A percentile compares a stretch with the other conserved stretches of the same genome.
Evolutionary conservation across 2,888 invertebrate genomes (phyloP).

Genomic region (Hydraecia micacea): DNA sequence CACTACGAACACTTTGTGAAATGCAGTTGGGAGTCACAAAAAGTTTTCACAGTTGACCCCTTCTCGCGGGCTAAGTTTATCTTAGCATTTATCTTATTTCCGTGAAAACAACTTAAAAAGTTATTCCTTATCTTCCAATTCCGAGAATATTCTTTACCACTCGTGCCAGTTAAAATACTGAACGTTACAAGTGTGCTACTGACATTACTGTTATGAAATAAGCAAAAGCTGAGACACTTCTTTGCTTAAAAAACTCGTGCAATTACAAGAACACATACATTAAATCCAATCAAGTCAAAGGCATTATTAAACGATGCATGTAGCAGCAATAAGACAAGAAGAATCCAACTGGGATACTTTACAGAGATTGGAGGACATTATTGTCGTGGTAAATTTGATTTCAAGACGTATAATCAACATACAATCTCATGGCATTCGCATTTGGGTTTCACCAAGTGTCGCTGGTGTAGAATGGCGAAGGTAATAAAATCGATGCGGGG

Average conservation of each 20-base stretch:
- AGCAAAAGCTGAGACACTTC: constrained; percentile 16
- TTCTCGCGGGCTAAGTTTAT: constrained; percentile 77
- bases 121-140: constrained; percentile 79
- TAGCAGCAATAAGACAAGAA: constrained; percentile 28
- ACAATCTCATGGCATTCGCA: constrained; percentile 43
- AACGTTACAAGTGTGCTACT: constrained; percentile 53
- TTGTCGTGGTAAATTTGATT: constrained; percentile 41
- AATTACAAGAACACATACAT: constrained; percentile 5
- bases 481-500: constrained; percentile 81
- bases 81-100: constrained; percentile 85
- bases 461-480: constrained; percentile 62
- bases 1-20: constrained; percentile 57
- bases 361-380: constrained; percentile 20
- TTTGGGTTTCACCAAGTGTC: constrained; percentile 60
- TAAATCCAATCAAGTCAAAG: constrained; percentile 26
- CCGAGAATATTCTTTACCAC: constrained; percentile 76
- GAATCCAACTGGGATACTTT: constrained; percentile 18
- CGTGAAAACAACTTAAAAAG: constrained; percentile 82
- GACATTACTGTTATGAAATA: constrained; percentile 42
- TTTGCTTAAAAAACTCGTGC: constrained; percentile 11
- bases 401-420: constrained; percentile 49
- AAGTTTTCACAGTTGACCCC: constrained; percentile 78
- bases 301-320: constrained; percentile 12
- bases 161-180: constrained; percentile 63
- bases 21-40: constrained; percentile 64